Evolutionary conservation across 2,888 invertebrate genomes (phyloP).

Genomic region (Epinotia ramella): DNA sequence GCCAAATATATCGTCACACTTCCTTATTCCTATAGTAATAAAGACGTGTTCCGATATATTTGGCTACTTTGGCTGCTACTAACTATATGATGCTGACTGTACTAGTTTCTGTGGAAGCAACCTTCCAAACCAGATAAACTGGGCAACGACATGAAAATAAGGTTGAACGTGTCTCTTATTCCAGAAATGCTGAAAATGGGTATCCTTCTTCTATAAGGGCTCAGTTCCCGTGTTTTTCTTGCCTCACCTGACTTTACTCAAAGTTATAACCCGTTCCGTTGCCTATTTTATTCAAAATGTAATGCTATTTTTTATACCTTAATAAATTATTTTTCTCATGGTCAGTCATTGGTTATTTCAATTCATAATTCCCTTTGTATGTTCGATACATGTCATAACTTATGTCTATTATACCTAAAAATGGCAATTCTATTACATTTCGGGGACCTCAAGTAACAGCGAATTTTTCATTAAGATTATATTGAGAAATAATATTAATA

Average conservation of each 20-base stretch:
- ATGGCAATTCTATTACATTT: no score
- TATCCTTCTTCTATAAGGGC: not conserved
- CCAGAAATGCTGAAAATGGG: not conserved
- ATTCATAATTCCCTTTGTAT: not conserved
- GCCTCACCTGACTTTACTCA: constrained; percentile 16
- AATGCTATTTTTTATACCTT: constrained; percentile 41
- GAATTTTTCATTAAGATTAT: no score
- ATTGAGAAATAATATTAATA: no score
- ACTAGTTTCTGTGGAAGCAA: not conserved
- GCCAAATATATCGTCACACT: no score
- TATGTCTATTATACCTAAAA: no score
- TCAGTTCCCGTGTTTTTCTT: not conserved
- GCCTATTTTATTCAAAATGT: constrained; percentile 28
- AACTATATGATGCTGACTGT: no score
- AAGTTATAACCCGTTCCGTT: constrained; percentile 17
- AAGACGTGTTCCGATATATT: no score
- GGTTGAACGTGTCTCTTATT: not conserved
- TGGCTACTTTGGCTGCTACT: no score
- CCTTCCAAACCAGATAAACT: not conserved
- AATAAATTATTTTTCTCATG: constrained; percentile 43
- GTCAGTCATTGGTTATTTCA: constrained; percentile 8
- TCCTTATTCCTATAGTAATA: no score
- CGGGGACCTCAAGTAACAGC: no score
- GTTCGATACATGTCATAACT: no score
- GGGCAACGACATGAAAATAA: no score